Conservation (phyloP, 2,888 invertebrate species). For the Buathra laborator region DNA sequence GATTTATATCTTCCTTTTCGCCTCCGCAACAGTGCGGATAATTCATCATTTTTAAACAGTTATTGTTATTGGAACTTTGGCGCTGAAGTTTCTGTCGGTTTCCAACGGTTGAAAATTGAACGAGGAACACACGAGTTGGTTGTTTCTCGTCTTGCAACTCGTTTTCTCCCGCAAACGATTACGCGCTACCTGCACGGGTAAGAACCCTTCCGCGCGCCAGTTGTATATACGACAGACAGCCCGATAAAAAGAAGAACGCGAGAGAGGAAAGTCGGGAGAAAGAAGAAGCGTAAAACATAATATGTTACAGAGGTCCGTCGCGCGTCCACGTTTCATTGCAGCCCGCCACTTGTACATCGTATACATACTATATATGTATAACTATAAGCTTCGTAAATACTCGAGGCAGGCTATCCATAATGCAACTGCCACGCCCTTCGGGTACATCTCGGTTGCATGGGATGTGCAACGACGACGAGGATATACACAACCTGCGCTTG, state of each 20-base stretch:
- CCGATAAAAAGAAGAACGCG: slow-evolving; percentile 57
- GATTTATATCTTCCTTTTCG: slow-evolving; percentile 22
- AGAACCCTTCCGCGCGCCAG: slow-evolving; percentile 14
- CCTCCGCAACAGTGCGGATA: slow-evolving; percentile 8
- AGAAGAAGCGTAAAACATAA: slow-evolving; percentile 72
- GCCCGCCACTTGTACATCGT: slow-evolving; percentile 61
- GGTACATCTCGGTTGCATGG: slow-evolving; percentile 65
- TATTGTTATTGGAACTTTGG: slow-evolving; percentile 14
- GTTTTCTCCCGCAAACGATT: slow-evolving; percentile 18
- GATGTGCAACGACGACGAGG: slow-evolving; percentile 44
- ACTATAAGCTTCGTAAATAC: slow-evolving; percentile 71
- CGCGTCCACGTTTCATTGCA: slow-evolving; percentile 69
- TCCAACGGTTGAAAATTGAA: slow-evolving; percentile 47
- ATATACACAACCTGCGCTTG: slow-evolving; percentile 61
- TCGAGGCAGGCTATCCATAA: slow-evolving; percentile 72
- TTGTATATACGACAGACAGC: slow-evolving; percentile 26
- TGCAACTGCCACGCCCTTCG: slow-evolving; percentile 74
- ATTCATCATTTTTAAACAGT: slow-evolving; percentile 55
- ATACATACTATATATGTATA: slow-evolving; percentile 42
- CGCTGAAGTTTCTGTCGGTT: background rate
- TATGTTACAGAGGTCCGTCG: slow-evolving; percentile 71
- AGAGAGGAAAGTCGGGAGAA: slow-evolving; percentile 43
- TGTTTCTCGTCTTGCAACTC: slow-evolving; percentile 49
- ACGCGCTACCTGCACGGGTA: slow-evolving; percentile 29
- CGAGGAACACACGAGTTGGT: slow-evolving; percentile 34